Conservation (phyloP, 1,140 invertebrate genomes). For the Drosophila navojoa region DNA sequence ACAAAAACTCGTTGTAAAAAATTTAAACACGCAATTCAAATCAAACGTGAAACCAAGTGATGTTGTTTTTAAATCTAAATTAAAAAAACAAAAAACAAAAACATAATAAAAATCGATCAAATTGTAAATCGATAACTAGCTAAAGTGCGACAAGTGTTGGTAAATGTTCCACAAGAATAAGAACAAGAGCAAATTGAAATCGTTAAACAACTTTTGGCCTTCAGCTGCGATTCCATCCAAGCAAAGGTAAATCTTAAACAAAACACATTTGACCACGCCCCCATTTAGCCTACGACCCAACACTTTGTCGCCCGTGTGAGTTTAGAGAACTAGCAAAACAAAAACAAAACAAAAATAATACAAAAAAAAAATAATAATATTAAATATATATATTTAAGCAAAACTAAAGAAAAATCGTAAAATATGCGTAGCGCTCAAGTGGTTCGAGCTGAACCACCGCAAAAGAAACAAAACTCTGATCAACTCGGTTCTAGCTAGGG, state of each 20-base stretch:
- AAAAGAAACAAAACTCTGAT: slow-evolving; percentile 3
- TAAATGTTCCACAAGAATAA: slow-evolving; percentile 32
- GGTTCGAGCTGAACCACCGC: slow-evolving; percentile 19
- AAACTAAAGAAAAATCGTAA: background rate
- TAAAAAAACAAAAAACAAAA: slow-evolving; percentile 11
- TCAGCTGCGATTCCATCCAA: slow-evolving; percentile 43
- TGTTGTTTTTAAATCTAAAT: slow-evolving; percentile 80
- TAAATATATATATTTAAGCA: background rate
- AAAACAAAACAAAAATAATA: background rate
- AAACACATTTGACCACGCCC: slow-evolving; percentile 2
- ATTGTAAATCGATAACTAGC: slow-evolving; percentile 17
- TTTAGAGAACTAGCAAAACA: slow-evolving; percentile 17
- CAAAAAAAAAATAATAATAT: slow-evolving; percentile 9
- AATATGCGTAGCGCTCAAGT: slow-evolving; percentile 38
- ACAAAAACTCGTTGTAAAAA: slow-evolving; percentile 55
- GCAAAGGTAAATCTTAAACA: slow-evolving; percentile 38
- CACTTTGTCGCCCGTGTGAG: slow-evolving; percentile 13
- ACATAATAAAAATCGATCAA: slow-evolving; percentile 22
- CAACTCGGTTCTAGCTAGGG: slow-evolving; percentile 64
- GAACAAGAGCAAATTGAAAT: background rate
- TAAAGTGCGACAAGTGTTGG: slow-evolving; percentile 69
- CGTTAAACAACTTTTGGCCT: slow-evolving; percentile 51
- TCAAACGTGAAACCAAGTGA: slow-evolving; percentile 84
- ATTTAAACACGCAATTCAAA: slow-evolving; percentile 72
- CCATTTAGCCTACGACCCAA: slow-evolving; percentile 2